phyloP scores from a whole-genome alignment of 2,113 vertebrate genomes.

The Girardinichthys multiradiatus region DNA sequence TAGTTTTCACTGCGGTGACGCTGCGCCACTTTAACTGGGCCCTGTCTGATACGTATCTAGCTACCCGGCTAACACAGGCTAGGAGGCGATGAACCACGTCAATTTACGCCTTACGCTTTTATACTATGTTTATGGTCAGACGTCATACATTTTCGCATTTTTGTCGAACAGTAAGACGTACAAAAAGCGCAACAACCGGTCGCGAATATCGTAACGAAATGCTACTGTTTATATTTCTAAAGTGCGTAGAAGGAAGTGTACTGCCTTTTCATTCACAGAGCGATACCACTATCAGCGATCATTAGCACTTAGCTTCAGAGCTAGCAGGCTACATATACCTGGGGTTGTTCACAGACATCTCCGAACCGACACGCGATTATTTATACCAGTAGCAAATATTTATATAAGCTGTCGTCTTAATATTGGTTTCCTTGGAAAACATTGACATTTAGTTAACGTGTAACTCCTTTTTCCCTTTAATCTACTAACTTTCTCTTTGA shows the following conservation, averaged over 20 bases:
- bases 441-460: not conserved
- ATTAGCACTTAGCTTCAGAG: slow-evolving; percentile 57
- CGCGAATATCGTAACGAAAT: not conserved
- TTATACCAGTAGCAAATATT: rapidly evolving
- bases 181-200: rapidly evolving
- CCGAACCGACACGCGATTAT: slow-evolving; percentile 7
- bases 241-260: slow-evolving; percentile 81
- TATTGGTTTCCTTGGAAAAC: not conserved
- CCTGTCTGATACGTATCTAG: slow-evolving; percentile 60
- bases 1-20: slow-evolving; percentile 79
- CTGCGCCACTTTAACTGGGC: slow-evolving; percentile 81
- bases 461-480: not conserved
- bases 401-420: not conserved
- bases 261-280: slow-evolving; percentile 66
- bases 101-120: slow-evolving; percentile 44
- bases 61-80: slow-evolving; percentile 58
- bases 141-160: not conserved
- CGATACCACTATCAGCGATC: slow-evolving; percentile 58
- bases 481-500: not conserved
- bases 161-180: rapidly evolving
- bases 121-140: slow-evolving; percentile 13
- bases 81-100: slow-evolving; percentile 50
- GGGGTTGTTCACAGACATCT: slow-evolving; percentile 23
- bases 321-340: slow-evolving; percentile 53
- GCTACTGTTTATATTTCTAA: slow-evolving; percentile 67